These are phyloP conservation scores for Ctenomys sociabilis DNA, from an alignment of 2,113 vertebrate genomes.

Conservation along the genomic window DNA sequence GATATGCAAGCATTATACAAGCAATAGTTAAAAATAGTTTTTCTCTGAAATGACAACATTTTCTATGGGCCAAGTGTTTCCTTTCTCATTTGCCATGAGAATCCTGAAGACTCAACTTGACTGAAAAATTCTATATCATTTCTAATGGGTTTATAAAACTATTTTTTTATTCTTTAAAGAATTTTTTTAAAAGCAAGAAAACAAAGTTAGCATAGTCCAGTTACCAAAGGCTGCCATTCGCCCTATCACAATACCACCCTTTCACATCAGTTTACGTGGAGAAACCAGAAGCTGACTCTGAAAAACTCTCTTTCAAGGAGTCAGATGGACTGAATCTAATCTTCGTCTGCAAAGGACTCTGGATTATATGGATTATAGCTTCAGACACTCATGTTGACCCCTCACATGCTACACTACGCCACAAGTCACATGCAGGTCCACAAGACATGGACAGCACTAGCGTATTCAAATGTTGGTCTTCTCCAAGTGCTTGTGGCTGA, in stretches of 20 bases:
- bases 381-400: not conserved
- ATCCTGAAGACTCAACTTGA: slow-evolving; percentile 33
- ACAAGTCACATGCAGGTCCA: slow-evolving; percentile 22
- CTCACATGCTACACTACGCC: not conserved
- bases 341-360: not conserved
- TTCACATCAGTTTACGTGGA: not conserved
- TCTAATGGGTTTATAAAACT: too few relatives aligned
- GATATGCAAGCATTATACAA: not conserved
- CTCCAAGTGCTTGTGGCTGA: not conserved
- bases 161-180: too few relatives aligned
- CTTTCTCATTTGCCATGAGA: slow-evolving; percentile 5
- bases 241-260: not conserved
- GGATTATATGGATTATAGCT: not conserved
- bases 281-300: not conserved
- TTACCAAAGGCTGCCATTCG: not conserved
- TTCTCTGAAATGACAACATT: slow-evolving; percentile 20
- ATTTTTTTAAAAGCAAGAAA: too few relatives aligned
- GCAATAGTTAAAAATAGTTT: not conserved
- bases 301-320: not conserved
- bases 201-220: not conserved
- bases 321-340: not conserved
- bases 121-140: not conserved
- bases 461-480: not conserved
- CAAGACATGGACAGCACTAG: rapidly evolving
- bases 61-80: not conserved